Base-by-base conservation (phyloP, 53 echinoderm and acorn worm species). In the Glandiceps talaboti region DNA sequence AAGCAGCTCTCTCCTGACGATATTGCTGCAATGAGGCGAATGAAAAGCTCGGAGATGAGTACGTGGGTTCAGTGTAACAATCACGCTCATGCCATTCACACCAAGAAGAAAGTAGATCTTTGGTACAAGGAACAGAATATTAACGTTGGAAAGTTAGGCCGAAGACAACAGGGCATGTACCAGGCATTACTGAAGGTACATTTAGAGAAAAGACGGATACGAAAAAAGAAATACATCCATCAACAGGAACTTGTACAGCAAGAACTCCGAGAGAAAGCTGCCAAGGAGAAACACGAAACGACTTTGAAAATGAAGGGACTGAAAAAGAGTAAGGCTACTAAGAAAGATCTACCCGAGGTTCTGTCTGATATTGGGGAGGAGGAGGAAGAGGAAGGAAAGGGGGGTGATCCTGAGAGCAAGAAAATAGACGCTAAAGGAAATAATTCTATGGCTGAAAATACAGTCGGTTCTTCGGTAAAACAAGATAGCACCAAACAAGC, bases 101-200 rank as follows among this genome's bases (percentile, higher is more conserved):
- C 89, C 26, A 82, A 83, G 75, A 92, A 85, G 31, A 87, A 96
- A 72, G 83, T 96, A 20, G 83, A 82, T 75, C 78, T 88, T 32
- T 96, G 96, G 96, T 89, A 90, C 73, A 91, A 86, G 27, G 96
- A 96, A 81, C 96, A 96, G 80, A 32, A 83, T 1, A 77, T 91
- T 30, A 87, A 88, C 26, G 93, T 96, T 26, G 81, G 76, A 76
- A 93, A 91, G 74, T 79, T 96, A 1, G 77, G 85, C 32, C 83
- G 84, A 10, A 87, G 86, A 30, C 97, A 96, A 74, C 89, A 93
- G 73, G 81, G 78, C 31, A 79, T 86, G 28, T 96, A 90, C 81
- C 72, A 85, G 81, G 87, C 85, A 28, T 89, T 96, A 29, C 87
- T 93, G 33, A 89, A 85, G 74, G 80, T 93, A 0, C 86, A 93